Percentiles rank a stretch among this genome's conserved stretches.
These are phyloP conservation scores for Hipparchia semele DNA, from an alignment of 2,888 invertebrate genomes.

Conservation along the genomic window DNA sequence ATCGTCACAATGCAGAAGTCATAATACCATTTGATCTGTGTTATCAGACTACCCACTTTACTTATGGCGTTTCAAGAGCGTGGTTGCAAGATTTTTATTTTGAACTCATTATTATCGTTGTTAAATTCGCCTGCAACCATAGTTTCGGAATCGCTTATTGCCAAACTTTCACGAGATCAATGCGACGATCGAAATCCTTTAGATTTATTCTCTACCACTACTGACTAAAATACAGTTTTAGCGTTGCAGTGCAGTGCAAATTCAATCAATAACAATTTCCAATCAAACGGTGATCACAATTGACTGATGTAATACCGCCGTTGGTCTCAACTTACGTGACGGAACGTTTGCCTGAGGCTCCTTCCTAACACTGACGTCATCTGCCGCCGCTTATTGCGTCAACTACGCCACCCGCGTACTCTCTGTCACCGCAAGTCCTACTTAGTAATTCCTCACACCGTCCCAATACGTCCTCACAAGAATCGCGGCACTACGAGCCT, in stretches of 20 bases:
- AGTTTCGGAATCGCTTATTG: neutral
- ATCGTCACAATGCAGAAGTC: too few species aligned
- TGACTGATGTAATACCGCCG: neutral
- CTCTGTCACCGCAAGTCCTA: slow-evolving; percentile 12
- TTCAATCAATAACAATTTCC: neutral
- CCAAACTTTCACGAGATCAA: neutral
- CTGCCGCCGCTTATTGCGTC: slow-evolving; percentile 19
- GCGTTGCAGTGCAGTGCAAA: neutral
- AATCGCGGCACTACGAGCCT: slow-evolving; percentile 1
- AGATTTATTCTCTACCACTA: neutral
- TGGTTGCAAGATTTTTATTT: neutral
- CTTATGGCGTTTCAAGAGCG: neutral
- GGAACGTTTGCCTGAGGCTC: neutral
- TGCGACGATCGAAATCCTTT: neutral
- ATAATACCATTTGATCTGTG: neutral
- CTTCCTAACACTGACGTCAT: neutral
- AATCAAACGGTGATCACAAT: neutral
- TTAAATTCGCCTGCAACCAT: neutral
- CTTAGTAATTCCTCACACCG: slow-evolving; percentile 22
- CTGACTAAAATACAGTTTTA: neutral
- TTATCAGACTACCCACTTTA: neutral
- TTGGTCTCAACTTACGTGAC: neutral
- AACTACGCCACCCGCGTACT: slow-evolving; percentile 28
- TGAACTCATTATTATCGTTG: neutral
- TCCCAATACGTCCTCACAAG: slow-evolving; percentile 20